Evolutionary conservation across 2,888 invertebrate species (phyloP).

Genomic region (Peribatodes rhomboidaria): DNA sequence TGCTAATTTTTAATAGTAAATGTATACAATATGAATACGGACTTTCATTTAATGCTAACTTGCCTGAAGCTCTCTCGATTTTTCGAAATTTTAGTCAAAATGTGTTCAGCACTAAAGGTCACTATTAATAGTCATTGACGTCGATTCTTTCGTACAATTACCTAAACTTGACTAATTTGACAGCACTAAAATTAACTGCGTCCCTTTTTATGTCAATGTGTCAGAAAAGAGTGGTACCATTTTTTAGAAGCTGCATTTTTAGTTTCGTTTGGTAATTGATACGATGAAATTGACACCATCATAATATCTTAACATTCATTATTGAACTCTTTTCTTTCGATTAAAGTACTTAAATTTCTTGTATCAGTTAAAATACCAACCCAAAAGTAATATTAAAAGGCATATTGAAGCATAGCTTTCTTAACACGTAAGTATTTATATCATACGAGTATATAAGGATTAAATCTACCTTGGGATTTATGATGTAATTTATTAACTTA

Average conservation of each 20-base stretch:
- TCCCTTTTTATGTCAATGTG: no score
- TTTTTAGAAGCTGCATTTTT: no score
- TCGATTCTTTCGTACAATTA: background rate
- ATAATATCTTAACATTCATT: conserved; percentile 1
- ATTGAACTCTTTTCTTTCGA: conserved; percentile 6
- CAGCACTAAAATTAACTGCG: no score
- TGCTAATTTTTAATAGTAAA: conserved; percentile 82
- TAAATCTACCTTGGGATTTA: conserved; percentile 63
- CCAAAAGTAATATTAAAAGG: conserved; percentile 46
- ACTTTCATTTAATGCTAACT: conserved; percentile 76
- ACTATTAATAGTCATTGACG: conserved; percentile 65
- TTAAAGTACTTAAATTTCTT: conserved; percentile 55
- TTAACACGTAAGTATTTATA: conserved; percentile 68
- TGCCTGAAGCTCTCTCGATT: conserved; percentile 68
- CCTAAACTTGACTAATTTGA: no score
- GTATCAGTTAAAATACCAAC: conserved; percentile 42
- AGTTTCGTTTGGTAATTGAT: no score
- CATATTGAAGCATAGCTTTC: conserved; percentile 64
- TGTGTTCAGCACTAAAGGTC: conserved; percentile 71
- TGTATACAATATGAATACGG: conserved; percentile 70
- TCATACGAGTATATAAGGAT: conserved; percentile 55
- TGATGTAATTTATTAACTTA: conserved; percentile 72
- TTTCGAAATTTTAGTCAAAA: conserved; percentile 44
- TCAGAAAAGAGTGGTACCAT: no score
- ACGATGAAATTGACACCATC: no score